Evolutionary conservation across 2,888 invertebrate species (phyloP).

Genomic region (Atherix ibis): DNA sequence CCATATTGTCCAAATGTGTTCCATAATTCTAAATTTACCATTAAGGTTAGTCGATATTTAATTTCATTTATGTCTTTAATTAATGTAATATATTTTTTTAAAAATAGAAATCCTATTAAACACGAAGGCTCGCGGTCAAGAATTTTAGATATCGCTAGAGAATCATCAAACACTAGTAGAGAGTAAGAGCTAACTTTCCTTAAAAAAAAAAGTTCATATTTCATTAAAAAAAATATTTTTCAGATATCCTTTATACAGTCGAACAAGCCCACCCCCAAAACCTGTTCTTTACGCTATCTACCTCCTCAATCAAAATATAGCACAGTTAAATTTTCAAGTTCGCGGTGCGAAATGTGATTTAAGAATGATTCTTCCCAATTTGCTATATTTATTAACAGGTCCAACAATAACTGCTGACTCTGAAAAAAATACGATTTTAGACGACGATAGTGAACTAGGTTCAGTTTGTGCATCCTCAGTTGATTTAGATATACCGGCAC

Average conservation of each 20-base stretch:
- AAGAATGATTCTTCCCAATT: constrained; percentile 25
- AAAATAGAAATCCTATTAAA: constrained; percentile 49
- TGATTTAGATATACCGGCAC: constrained; percentile 23
- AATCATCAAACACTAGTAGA: constrained; percentile 47
- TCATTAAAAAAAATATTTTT: no score
- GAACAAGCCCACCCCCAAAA: constrained; percentile 26
- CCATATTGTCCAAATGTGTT: constrained; percentile 66
- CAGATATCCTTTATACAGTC: constrained; percentile 67
- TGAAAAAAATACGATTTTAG: not conserved
- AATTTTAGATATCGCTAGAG: constrained; percentile 63
- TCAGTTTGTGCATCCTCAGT: constrained; percentile 26
- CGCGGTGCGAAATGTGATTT: constrained; percentile 20
- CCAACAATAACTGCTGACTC: constrained; percentile 1
- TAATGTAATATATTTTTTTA: constrained; percentile 1
- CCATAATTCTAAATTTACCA: constrained; percentile 70
- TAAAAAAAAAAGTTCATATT: no score
- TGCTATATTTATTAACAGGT: constrained; percentile 20
- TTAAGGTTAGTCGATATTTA: constrained; percentile 35
- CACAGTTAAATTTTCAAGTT: constrained; percentile 48
- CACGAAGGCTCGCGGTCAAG: constrained; percentile 69
- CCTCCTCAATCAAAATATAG: constrained; percentile 85
- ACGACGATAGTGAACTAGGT: not conserved
- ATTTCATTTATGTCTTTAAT: not conserved
- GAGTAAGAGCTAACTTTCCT: constrained; percentile 34
- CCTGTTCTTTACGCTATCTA: constrained; percentile 73